phyloP scores from a whole-genome alignment of 2,797 vertebrate genomes.

The Helicolenus hilgendorfi region DNA sequence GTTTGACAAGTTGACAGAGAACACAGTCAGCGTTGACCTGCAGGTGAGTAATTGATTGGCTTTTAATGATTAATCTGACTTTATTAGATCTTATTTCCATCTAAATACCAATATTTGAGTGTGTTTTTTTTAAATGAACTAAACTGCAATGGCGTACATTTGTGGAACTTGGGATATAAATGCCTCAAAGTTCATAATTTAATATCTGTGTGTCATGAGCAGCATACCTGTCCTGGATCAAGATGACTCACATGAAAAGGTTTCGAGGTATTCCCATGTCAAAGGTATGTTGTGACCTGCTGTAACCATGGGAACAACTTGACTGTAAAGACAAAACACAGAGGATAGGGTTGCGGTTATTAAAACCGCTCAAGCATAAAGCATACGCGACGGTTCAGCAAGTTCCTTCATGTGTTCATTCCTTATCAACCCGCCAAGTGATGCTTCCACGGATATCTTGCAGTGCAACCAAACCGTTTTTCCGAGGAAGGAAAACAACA shows the following conservation, averaged over 20 bases:
- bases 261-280: constrained; percentile 89
- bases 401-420: neutral
- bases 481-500: neutral
- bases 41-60: constrained; percentile 55
- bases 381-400: neutral
- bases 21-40: neutral
- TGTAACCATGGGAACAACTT: neutral
- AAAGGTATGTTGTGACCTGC: constrained; percentile 75
- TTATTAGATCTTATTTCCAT: neutral
- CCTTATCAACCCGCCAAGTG: neutral
- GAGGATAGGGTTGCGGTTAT: neutral
- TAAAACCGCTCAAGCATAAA: neutral
- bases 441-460: neutral
- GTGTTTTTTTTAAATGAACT: neutral
- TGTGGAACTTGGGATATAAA: neutral
- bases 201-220: neutral
- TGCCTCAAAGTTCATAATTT: neutral
- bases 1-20: neutral
- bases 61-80: neutral
- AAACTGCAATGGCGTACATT: neutral
- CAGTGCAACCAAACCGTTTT: neutral
- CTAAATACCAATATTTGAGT: neutral
- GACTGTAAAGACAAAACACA: neutral
- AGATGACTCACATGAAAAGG: constrained; percentile 82
- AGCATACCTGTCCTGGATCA: constrained; percentile 9